Base-by-base conservation (phyloP, 2,888 invertebrate species). In the Eremobia ochroleuca region DNA sequence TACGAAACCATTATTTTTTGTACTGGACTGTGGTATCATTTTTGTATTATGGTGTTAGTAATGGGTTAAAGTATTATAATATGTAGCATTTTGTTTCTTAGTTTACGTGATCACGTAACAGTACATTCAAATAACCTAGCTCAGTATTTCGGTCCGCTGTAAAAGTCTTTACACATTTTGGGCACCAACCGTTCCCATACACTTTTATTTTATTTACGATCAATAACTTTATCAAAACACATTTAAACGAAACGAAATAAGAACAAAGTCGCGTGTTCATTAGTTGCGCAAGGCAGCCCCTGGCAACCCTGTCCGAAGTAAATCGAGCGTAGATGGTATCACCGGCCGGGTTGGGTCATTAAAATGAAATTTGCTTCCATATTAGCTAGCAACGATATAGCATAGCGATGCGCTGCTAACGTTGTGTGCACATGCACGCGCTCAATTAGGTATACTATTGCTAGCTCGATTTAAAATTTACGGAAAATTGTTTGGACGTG, bases 331-430 rank as follows among this genome's bases (percentile, higher is more conserved):
- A 92, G 95, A 95, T 94, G 87, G 85, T 92, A 95, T 94, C 94
- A 79, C 81, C 82, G 82, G 85, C 89, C 90, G 90, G 85, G 87
- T 86, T 79, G 87, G 93, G 94, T 95, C 96, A 95, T 96, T 95
- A 96, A 95, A 96, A 95, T 95, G 94, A 95, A 95, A 96, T 96
- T 96, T 96, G 94, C 94, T 93, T 93, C 92, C 93, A 87, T 87
- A 93, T 91, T 91, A 90, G 88, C 87, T 84, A 78, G 78, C 79
- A 87, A 86, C 79, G 86, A 85, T 77, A 84, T 88, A 85, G 87
- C 85, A 83, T 65, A 73, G 82, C 83, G 77, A 85, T 85, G 73
- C 81, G 80, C 82, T 80, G 87, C 84, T 83, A 83, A 79, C 79
- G 80, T 74, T 76, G 80, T 83, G 70, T 87, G 85, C 83, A 87